These are phyloP conservation scores for Sycophila texana DNA, from an alignment of 2,888 invertebrate species.

Conservation along the genomic window DNA sequence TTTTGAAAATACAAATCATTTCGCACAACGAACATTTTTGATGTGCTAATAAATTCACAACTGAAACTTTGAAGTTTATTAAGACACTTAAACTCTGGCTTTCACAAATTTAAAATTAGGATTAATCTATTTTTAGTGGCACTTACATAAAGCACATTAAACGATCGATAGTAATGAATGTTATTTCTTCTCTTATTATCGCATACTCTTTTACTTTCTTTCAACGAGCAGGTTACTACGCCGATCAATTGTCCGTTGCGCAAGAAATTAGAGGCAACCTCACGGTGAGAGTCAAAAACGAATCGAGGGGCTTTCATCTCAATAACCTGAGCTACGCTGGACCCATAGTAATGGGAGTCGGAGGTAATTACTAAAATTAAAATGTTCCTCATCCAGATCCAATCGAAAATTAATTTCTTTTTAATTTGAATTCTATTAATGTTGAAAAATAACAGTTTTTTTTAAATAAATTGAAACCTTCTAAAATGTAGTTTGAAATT, in stretches of 20 bases:
- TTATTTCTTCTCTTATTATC: conserved; percentile 5
- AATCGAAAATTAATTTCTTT: no score
- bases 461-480: no score
- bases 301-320: conserved; percentile 88
- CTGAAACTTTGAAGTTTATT: no score
- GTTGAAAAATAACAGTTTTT: no score
- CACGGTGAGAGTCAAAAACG: conserved; percentile 87
- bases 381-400: no score
- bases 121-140: conserved; percentile 11
- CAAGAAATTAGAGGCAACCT: conserved; percentile 88
- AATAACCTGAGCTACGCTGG: conserved; percentile 97
- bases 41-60: no score
- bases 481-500: no score
- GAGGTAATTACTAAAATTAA: conserved; percentile 79
- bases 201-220: conserved; percentile 18
- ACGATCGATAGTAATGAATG: not conserved
- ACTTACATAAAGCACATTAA: not conserved
- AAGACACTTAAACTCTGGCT: no score
- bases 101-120: no score
- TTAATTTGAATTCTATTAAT: no score
- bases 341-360: conserved; percentile 97
- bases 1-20: no score
- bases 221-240: conserved; percentile 84
- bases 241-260: conserved; percentile 87
- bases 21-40: no score